phyloP scores from a whole-genome alignment of 2,797 vertebrate genomes.

The Manis pentadactyla region DNA sequence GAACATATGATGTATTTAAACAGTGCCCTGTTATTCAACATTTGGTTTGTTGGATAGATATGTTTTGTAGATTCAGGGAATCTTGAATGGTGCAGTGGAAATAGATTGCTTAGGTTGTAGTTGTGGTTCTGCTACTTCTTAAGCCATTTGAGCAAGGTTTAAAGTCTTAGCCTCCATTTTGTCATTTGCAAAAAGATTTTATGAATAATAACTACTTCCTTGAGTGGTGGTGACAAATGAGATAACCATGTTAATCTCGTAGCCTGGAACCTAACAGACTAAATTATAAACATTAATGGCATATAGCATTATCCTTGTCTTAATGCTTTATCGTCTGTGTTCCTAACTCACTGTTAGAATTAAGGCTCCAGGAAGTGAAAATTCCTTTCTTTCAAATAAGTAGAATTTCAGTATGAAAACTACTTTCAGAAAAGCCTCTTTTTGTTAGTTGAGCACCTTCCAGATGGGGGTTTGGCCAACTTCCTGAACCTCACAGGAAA shows the following conservation, averaged over 20 bases:
- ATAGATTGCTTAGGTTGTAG: background rate
- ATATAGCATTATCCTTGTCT: background rate
- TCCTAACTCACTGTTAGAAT: conserved; percentile 26
- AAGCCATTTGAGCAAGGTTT: background rate
- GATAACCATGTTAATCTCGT: conserved; percentile 29
- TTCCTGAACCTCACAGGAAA: background rate
- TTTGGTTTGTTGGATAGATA: background rate
- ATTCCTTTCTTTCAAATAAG: conserved; percentile 43
- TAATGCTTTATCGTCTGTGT: background rate
- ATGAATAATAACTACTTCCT: background rate
- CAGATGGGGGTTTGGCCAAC: background rate
- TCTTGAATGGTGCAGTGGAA: background rate
- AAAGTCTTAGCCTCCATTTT: background rate
- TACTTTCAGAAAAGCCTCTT: background rate
- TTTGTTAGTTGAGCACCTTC: conserved; percentile 43
- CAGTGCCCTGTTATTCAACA: background rate
- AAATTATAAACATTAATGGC: background rate
- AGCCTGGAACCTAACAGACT: background rate
- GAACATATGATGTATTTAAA: conserved; percentile 5
- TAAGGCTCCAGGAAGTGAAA: conserved; percentile 23
- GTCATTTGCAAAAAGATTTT: conserved; percentile 16
- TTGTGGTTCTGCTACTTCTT: background rate
- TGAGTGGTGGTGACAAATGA: background rate
- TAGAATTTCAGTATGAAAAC: conserved; percentile 54
- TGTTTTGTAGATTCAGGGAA: background rate